Base-by-base conservation (phyloP, 2,888 invertebrate genomes). In the Macrophya alboannulata region DNA sequence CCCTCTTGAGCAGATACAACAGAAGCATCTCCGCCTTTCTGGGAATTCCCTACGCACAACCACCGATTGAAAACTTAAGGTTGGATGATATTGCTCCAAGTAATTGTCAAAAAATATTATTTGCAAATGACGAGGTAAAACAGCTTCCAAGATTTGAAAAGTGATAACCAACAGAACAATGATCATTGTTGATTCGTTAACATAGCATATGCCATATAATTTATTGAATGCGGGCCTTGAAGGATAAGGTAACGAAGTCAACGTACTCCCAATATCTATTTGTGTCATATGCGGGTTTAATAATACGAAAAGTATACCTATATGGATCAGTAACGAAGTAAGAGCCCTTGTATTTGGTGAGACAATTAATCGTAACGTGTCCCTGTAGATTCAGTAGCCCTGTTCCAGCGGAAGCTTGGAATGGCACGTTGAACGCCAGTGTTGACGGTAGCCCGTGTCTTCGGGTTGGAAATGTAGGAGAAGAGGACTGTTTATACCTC, bases 401-500 rank as follows among this genome's bases (percentile, higher is more conserved):
- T 21, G 43, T 72, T 45, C 9, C 72, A 43, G 43, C 72, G 10
- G 21, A 1, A 4, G 21, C 4, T 21, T 74, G 74, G 25, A 21
- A 5, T 25, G 74, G 74, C 0, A 74, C 74, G 15, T 43, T 74
- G 21, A 74, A 74, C 25, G 74, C 74, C n/a, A 74, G 21, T 4
- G 45, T 25, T 17, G 74, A 74, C 4, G 74, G 74, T 43, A 45
- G 40, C 43, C 17, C n/a, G 43, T 74, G 74, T 31, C 6, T 12
- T 10, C 74, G 45, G 45, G n/a, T 0, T 12, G 45, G 43, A 21
- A 45, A 12, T 0, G 25, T 45, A 1, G 40, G 84, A 31, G 45
- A 48, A 6, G 84, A 84, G 40, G 84, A 84, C 72, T 84, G 84
- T 40, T 55, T 84, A 31, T 84, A 84, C 72, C 45, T 84, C 25